These are phyloP conservation scores for Heliconius himera DNA, from an alignment of 1,140 invertebrate species.

Conservation along the genomic window DNA sequence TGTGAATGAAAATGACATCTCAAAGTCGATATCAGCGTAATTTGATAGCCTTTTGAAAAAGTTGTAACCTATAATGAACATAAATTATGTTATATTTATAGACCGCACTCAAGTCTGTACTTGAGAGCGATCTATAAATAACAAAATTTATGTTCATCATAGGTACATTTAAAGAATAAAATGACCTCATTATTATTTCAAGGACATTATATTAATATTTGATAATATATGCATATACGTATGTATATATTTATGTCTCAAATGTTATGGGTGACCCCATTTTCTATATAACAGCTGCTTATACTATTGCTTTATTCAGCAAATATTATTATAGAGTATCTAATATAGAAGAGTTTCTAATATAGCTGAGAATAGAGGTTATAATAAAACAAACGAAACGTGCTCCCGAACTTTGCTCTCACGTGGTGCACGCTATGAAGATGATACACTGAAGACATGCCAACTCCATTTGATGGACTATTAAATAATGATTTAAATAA, in stretches of 20 bases:
- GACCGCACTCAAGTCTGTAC: no score
- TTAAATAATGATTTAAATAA: not conserved
- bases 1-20: no score
- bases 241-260: not conserved
- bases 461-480: not conserved
- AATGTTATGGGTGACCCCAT: not conserved
- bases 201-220: not conserved
- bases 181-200: not conserved
- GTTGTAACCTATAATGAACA: no score
- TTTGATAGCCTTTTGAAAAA: no score
- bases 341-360: not conserved
- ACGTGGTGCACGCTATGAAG: not conserved
- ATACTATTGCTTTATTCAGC: constrained; percentile 3
- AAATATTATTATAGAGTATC: not conserved
- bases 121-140: no score
- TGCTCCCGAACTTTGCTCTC: constrained; percentile 4
- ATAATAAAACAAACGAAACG: not conserved
- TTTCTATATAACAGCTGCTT: not conserved
- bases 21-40: no score
- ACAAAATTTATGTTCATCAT: no score
- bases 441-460: not conserved
- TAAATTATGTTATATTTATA: no score
- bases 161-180: not conserved
- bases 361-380: not conserved
- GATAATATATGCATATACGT: not conserved